These are phyloP conservation scores for Petrosia ficiformis DNA, from an alignment of 37 sponge, comb jelly and placozoan species.

Conservation along the genomic window DNA sequence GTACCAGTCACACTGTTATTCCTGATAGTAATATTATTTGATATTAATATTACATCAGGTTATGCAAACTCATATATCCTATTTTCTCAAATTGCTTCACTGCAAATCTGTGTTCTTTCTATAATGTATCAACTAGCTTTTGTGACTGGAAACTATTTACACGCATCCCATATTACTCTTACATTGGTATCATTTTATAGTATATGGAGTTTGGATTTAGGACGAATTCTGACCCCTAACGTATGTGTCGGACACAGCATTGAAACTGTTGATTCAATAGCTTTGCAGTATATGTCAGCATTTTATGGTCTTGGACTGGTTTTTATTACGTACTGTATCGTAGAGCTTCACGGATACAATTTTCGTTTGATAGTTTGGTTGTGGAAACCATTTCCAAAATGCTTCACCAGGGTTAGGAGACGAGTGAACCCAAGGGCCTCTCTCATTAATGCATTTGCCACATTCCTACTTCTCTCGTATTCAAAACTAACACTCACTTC, in stretches of 20 bases:
- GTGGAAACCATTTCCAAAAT: not conserved
- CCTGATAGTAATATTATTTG: not conserved
- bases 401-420: not conserved
- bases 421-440: not conserved
- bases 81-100: not conserved
- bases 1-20: not conserved
- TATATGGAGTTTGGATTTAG: not conserved
- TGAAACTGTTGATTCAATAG: not conserved
- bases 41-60: constrained; percentile 1
- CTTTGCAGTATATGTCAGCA: not conserved
- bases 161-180: not conserved
- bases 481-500: not conserved
- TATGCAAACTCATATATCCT: constrained; percentile 3
- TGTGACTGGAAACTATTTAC: not conserved
- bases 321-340: not conserved
- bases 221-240: not conserved
- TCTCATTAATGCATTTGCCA: constrained; percentile 7
- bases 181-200: not conserved
- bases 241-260: not conserved
- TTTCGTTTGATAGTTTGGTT: constrained; percentile 6
- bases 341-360: not conserved
- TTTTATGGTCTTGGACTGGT: not conserved
- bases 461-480: not conserved
- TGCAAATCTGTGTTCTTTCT: not conserved
- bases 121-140: not conserved